Percentiles rank a stretch among this genome's conserved stretches.
Evolutionary conservation across 2,113 vertebrate species (phyloP).

Genomic region (Pelobates fuscus): DNA sequence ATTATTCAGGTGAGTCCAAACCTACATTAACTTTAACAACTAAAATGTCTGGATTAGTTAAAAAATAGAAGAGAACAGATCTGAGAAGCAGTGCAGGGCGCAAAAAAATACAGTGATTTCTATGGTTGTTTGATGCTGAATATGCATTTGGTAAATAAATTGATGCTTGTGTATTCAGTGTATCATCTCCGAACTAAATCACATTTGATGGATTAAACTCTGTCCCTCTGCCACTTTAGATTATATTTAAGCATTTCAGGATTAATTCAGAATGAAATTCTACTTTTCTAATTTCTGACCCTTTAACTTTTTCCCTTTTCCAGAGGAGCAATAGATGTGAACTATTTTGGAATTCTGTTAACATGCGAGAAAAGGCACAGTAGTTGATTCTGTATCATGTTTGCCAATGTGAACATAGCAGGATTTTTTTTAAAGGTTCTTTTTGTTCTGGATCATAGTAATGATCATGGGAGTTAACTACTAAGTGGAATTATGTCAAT

Average conservation of each 20-base stretch:
- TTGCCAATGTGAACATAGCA: too few species aligned
- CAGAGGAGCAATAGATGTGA: background rate
- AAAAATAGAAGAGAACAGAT: slow-evolving; percentile 17
- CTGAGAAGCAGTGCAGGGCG: slow-evolving; percentile 13
- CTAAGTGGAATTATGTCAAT: too few species aligned
- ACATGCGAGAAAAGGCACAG: background rate
- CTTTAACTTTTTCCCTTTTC: slow-evolving; percentile 16
- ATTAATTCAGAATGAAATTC: slow-evolving; percentile 37
- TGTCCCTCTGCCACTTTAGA: slow-evolving; percentile 24
- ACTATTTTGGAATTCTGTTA: background rate
- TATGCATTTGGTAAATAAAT: slow-evolving; percentile 42
- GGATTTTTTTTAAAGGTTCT: too few species aligned
- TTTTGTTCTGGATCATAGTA: too few species aligned
- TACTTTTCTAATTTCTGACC: slow-evolving; percentile 12
- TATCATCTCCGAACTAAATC: slow-evolving; percentile 41
- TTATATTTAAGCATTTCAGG: slow-evolving; percentile 31
- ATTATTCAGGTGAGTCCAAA: slow-evolving; percentile 56
- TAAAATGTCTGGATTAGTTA: slow-evolving; percentile 43
- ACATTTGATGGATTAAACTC: slow-evolving; percentile 42
- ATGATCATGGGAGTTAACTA: too few species aligned
- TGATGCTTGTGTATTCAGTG: slow-evolving; percentile 39
- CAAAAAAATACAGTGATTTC: slow-evolving; percentile 22
- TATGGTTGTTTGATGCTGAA: slow-evolving; percentile 39
- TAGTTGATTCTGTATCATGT: too few species aligned
- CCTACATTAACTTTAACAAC: slow-evolving; percentile 24